Evolutionary conservation across 2,888 invertebrate species (phyloP).

Genomic region (Pachycephus smyrnensis): DNA sequence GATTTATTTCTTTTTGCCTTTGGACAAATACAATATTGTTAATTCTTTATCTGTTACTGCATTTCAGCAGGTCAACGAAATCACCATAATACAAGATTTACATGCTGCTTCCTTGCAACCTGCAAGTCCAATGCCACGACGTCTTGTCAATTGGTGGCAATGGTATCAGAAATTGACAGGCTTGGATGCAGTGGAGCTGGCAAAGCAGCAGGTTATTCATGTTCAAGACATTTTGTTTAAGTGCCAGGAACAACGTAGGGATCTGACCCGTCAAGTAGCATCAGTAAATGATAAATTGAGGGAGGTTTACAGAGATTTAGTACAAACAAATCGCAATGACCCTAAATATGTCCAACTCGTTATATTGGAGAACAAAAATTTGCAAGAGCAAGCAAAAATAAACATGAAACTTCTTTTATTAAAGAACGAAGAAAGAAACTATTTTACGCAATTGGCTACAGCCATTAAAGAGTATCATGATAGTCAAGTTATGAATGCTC

Average conservation of each 20-base stretch:
- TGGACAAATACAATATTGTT: background rate
- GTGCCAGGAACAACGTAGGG: slow-evolving; percentile 54
- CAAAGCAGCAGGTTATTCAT: slow-evolving; percentile 52
- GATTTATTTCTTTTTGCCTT: background rate
- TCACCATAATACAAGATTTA: slow-evolving; percentile 51
- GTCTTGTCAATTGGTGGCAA: slow-evolving; percentile 53
- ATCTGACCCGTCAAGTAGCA: slow-evolving; percentile 41
- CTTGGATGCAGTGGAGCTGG: slow-evolving; percentile 53
- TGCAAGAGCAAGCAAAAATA: slow-evolving; percentile 56
- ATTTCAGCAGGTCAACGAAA: slow-evolving; percentile 49
- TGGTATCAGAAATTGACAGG: slow-evolving; percentile 63
- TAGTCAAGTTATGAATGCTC: slow-evolving; percentile 55
- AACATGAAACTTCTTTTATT: slow-evolving; percentile 44
- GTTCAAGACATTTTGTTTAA: slow-evolving; percentile 58
- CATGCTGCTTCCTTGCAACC: slow-evolving; percentile 40
- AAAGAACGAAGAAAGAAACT: slow-evolving; percentile 58
- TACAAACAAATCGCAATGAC: slow-evolving; percentile 58
- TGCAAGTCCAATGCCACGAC: slow-evolving; percentile 47
- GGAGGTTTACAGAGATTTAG: slow-evolving; percentile 57
- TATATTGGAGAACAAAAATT: slow-evolving; percentile 57
- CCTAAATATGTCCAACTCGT: slow-evolving; percentile 61
- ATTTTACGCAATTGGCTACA: slow-evolving; percentile 58
- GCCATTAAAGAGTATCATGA: slow-evolving; percentile 64
- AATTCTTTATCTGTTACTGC: background rate
- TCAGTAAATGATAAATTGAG: slow-evolving; percentile 52